Evolutionary conservation across 2,888 invertebrate species (phyloP).

Genomic region (Cantharis flavilabris): DNA sequence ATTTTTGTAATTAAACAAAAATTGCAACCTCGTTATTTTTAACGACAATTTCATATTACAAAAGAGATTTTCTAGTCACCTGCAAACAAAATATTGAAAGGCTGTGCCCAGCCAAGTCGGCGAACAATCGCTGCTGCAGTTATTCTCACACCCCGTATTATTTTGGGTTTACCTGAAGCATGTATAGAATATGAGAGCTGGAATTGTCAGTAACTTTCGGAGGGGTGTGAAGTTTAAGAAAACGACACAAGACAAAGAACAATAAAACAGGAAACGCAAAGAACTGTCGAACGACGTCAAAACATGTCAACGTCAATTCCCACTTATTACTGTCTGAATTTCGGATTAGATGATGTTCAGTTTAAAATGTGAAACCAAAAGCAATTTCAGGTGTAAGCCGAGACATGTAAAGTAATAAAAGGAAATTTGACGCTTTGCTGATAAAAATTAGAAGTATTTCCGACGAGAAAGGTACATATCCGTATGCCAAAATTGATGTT

Average conservation of each 20-base stretch:
- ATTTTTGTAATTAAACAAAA: not conserved
- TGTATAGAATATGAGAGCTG: slow-evolving; percentile 31
- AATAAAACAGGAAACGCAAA: slow-evolving; percentile 35
- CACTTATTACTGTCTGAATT: slow-evolving; percentile 16
- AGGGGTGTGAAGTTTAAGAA: slow-evolving; percentile 23
- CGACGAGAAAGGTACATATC: slow-evolving; percentile 24
- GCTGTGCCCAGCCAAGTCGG: not conserved
- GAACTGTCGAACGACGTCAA: slow-evolving; percentile 41
- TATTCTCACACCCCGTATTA: slow-evolving; percentile 28
- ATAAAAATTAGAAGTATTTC: slow-evolving; percentile 45
- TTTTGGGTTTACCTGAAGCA: slow-evolving; percentile 28
- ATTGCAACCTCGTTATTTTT: not conserved
- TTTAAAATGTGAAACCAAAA: not conserved
- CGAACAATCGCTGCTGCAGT: not conserved
- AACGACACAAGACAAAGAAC: slow-evolving; percentile 20
- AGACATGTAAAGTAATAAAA: slow-evolving; percentile 20
- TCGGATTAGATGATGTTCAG: not conserved
- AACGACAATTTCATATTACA: not conserved
- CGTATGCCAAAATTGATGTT: slow-evolving; percentile 25
- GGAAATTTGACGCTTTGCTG: slow-evolving; percentile 44
- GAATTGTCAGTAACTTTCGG: slow-evolving; percentile 25
- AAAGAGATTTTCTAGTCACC: not conserved
- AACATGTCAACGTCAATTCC: slow-evolving; percentile 37
- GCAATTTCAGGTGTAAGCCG: slow-evolving; percentile 35
- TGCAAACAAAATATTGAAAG: not conserved